Evolutionary conservation across 2,113 vertebrate genomes (phyloP), one percentile per base, ranked within the genome.

Genomic region (Cardinalis cardinalis): DNA sequence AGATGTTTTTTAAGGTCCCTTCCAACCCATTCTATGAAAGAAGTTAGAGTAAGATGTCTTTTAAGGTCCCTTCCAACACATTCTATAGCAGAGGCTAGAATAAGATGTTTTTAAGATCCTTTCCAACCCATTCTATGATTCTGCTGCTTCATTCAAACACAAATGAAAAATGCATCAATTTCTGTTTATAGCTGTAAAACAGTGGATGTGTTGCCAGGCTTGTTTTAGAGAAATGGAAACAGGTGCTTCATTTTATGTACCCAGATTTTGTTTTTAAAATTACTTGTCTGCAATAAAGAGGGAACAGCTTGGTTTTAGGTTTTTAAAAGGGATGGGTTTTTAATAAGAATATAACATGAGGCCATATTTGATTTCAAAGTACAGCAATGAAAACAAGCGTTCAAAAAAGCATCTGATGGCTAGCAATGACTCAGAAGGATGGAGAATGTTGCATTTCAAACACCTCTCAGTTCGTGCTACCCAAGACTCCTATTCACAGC

Each of bases 371-470:
- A 73, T 79, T 82, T 87, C 68, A 52, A 95, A 72, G 51, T 53
- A 44, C 15, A 81, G 61, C 61, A 68, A 61, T 61, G 66, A 83
- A 92, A 93, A 84, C 32, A 95, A 95, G 59, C 12, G 31, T 65
- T 91, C n/a, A 88, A 87, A 85, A 85, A 76, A 83, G 43, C 78
- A 92, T 59, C 70, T 0, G 31, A 40, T 76, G 88, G 95, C 84
- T 92, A 87, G 48, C 4, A 0, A 71, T 94, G 95, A 94, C 68
- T 96, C 89, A 94, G 68, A 88, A 83, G 83, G 72, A 73, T 83
- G 78, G 78, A 48, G 84, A 92, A 66, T 12, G 20, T 71, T 83
- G 94, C 82, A 76, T 94, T 80, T 89, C 82, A 83, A 88, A 93
- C 72, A 83, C 75, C 48, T 71, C 87, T 72, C 91, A 80, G 72